Conservation (phyloP, 2,888 invertebrate genomes). For the Morpho helenor region DNA sequence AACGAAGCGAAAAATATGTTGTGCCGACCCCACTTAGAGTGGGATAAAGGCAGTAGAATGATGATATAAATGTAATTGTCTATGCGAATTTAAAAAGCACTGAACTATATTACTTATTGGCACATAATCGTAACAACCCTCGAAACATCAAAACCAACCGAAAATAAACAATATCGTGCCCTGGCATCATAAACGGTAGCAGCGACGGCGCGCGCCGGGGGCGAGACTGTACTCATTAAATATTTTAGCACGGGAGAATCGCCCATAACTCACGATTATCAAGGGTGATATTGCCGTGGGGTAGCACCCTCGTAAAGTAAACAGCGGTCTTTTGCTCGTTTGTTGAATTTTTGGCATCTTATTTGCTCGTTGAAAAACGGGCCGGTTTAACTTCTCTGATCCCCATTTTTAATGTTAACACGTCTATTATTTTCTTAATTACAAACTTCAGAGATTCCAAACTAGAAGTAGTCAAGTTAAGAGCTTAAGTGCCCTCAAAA, state of each 20-base stretch:
- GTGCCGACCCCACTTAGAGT: too few species aligned
- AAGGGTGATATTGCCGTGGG: slow-evolving; percentile 4
- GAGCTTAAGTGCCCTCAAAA: too few species aligned
- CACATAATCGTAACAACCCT: background rate
- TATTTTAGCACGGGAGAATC: slow-evolving; percentile 4
- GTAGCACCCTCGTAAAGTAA: slow-evolving; percentile 3
- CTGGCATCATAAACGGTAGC: slow-evolving; percentile 4
- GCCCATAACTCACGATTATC: background rate
- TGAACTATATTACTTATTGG: too few species aligned
- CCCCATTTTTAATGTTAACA: background rate
- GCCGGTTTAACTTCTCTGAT: background rate
- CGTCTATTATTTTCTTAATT: too few species aligned
- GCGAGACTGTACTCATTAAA: slow-evolving; percentile 11
- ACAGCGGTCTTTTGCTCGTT: background rate
- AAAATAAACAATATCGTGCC: slow-evolving; percentile 9
- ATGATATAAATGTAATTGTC: too few species aligned
- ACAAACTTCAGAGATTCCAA: too few species aligned
- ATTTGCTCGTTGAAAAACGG: slow-evolving; percentile 3
- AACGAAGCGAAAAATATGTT: too few species aligned
- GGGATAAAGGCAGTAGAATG: too few species aligned
- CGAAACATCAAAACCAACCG: background rate
- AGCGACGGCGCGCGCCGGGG: slow-evolving; percentile 7
- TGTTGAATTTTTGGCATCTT: slow-evolving; percentile 2
- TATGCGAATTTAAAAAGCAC: too few species aligned
- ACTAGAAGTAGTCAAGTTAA: too few species aligned